phyloP scores from a whole-genome alignment of 2,888 invertebrate genomes.

The Caenorhabditis becei region DNA sequence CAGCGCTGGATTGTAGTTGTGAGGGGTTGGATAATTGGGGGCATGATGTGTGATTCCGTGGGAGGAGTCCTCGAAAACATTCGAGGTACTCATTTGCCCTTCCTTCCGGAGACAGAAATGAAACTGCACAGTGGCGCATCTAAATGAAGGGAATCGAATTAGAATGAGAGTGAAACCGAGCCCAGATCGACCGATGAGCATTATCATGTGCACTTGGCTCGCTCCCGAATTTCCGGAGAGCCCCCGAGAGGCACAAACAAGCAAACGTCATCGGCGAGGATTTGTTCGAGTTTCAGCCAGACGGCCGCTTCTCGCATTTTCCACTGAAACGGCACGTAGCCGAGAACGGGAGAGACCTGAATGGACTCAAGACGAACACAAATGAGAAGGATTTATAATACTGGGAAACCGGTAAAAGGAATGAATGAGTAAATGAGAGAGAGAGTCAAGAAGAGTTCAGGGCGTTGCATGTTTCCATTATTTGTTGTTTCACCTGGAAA shows the following conservation, averaged over 20 bases:
- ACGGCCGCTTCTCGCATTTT: background rate
- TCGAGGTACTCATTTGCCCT: background rate
- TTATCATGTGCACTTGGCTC: conserved; percentile 49
- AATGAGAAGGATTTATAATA: conserved; percentile 30
- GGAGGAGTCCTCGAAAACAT: conserved; percentile 14
- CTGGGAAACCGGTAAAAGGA: conserved; percentile 34
- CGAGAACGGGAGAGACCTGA: conserved; percentile 1
- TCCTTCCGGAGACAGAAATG: background rate
- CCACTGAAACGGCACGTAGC: conserved; percentile 18
- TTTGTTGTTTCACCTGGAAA: conserved; percentile 66
- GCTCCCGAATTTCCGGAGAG: conserved; percentile 35
- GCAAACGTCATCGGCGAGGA: conserved; percentile 37
- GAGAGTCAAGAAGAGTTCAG: conserved; percentile 50
- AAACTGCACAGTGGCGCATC: background rate
- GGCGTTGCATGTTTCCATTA: conserved; percentile 73
- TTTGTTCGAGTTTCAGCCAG: conserved; percentile 28
- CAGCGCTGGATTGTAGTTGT: conserved; percentile 10
- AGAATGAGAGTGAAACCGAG: conserved; percentile 14
- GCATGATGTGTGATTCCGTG: conserved; percentile 20
- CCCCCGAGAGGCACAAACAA: conserved; percentile 8
- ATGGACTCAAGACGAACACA: conserved; percentile 16
- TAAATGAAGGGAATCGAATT: conserved; percentile 43
- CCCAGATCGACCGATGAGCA: conserved; percentile 28
- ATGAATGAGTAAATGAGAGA: background rate
- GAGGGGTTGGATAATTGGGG: conserved; percentile 31